Evolutionary conservation across 2,888 invertebrate species (phyloP), one percentile per base, ranked within the genome.

Genomic region (Oscheius sp.): DNA sequence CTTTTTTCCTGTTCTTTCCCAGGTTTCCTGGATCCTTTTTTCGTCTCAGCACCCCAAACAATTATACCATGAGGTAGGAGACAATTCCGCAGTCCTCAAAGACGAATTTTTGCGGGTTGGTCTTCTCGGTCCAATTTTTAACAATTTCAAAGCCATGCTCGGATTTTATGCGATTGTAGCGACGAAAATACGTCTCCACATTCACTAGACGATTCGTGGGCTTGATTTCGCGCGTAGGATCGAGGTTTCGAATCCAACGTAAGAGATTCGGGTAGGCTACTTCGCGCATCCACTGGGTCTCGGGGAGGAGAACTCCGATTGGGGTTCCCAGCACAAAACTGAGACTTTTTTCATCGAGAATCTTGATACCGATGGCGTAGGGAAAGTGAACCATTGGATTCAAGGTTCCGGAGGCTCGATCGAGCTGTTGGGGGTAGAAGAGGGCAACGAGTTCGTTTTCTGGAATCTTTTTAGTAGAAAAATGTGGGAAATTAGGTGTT

Each of bases 51-150:
- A 21, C 21, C 21, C 11, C 7, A 9, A 57, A 57, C 11, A 66
- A 37, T 42, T 73, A 74, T 60, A 89, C 89, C 70, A 95, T 91
- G 58, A 96, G 90, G 90, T 96, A 96, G 11, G 94, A 92, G 5
- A 95, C 95, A 86, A 98, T 97, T 2, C 95, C 96, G 79, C 99
- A 92, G 90, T 99, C 98, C 92, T 99, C 98, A 91, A 94, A 95
- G 0, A 99, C 94, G 91, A 94, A 96, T 90, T 98, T 99, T 63
- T 93, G 90, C 21, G 98, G 95, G 90, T 98, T 95, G 5, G 98
- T 98, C 78, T 92, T 93, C 90, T 96, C 96, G 4, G 94, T 93
- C 97, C 97, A 98, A 79, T 93, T 93, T 51, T 50, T 65, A n/a
- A 33, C 33, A 47, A 63, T 10, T n/a, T 63, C 47, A 47, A 21